Base-by-base conservation (phyloP, 2,888 invertebrate species). In the Mesochorus sp. region DNA sequence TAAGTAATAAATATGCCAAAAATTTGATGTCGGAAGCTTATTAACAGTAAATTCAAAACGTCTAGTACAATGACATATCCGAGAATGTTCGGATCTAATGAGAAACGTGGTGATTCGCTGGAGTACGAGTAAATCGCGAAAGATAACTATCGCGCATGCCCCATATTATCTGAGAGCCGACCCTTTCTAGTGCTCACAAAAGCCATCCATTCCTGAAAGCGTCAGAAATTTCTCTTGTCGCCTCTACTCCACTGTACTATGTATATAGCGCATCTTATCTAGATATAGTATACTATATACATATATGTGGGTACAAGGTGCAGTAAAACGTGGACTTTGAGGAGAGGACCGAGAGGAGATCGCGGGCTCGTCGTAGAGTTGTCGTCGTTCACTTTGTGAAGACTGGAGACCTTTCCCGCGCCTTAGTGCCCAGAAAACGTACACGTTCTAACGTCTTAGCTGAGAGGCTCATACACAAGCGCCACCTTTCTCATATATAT, bases 201-300 rank as follows among this genome's bases (percentile, higher is more conserved):
- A 72, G 76, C 44, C 61, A 47, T 76, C 55, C 49, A 73, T 73
- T 62, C 55, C 39, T 73, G 55, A 73, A 77, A 68, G 55, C 62
- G 49, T 77, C 72, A 68, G 67, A 59, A 73, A 77, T 73, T 77
- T 47, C 49, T 77, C 66, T 72, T 24, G 62, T 55, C 67, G 26
- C 61, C 51, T 62, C n/a, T 47, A 8, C 34, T 61, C 10, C 14
- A 39, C 47, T 53, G 44, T 17, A 19, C 24, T 66, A 49, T n/a
- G 5, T 39, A 49, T 31, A 53, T 42, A 42, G 37, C 10, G 17
- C 44, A 39, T 31, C 51, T 37, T 37, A n/a, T n/a, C 6, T 10
- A 31, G 4, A 28, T 57, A 24, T 26, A 4, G 3, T 49, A 49
- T 64, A 44, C 28, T 5, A 26, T 61, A 21, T 39, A 17, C 57